Evolutionary conservation across 2,797 vertebrate genomes (phyloP).

Genomic region (Intellagama lesueurii): DNA sequence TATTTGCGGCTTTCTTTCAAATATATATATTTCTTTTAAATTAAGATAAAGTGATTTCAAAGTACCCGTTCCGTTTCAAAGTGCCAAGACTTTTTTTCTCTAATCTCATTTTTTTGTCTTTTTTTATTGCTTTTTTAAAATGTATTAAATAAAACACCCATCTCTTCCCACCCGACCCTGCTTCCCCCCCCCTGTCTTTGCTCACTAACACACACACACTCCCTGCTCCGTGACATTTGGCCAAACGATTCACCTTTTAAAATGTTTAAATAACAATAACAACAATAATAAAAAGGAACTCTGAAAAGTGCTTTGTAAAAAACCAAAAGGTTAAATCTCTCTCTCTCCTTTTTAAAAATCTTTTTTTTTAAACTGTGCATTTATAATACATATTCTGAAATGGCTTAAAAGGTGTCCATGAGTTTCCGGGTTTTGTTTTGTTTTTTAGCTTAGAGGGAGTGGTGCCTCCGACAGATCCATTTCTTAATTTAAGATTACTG

Average conservation of each 20-base stretch:
- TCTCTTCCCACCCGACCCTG: slow-evolving; percentile 36
- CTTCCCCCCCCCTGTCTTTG: slow-evolving; percentile 41
- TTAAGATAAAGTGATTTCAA: slow-evolving; percentile 78
- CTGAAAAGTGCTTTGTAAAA: slow-evolving; percentile 77
- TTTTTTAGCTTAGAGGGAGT: not conserved
- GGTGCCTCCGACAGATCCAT: slow-evolving; percentile 1
- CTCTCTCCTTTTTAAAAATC: slow-evolving; percentile 32
- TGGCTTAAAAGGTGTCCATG: slow-evolving; percentile 59
- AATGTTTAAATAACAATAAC: slow-evolving; percentile 23
- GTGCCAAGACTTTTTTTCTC: slow-evolving; percentile 77
- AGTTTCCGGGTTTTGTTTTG: not conserved
- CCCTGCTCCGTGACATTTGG: slow-evolving; percentile 66
- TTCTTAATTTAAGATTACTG: slow-evolving; percentile 4
- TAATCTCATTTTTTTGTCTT: slow-evolving; percentile 51
- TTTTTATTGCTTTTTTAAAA: slow-evolving; percentile 50
- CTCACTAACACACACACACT: slow-evolving; percentile 26
- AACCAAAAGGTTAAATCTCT: slow-evolving; percentile 63
- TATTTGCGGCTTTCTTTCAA: slow-evolving; percentile 57
- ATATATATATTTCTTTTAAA: slow-evolving; percentile 67
- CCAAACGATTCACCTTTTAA: slow-evolving; percentile 50
- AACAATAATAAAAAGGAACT: slow-evolving; percentile 33
- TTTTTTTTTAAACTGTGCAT: slow-evolving; percentile 60
- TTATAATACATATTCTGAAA: slow-evolving; percentile 49
- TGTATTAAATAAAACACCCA: slow-evolving; percentile 66
- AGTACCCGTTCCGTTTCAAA: slow-evolving; percentile 81